Base-by-base conservation (phyloP, 2,113 vertebrate species). In the Thymallus thymallus region DNA sequence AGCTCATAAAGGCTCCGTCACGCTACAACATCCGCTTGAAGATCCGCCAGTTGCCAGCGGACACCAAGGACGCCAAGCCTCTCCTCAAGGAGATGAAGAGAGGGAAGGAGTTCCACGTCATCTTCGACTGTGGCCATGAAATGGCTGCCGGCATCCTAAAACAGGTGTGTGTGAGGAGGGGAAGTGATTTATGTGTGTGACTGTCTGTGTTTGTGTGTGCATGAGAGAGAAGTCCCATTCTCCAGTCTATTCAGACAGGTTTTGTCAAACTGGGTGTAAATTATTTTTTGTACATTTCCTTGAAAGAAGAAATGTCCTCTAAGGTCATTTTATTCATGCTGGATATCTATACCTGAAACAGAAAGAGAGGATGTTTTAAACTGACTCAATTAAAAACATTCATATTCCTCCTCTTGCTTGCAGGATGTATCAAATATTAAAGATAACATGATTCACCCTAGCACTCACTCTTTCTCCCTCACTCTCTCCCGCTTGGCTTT, bases 41-140 rank as follows among this genome's bases (percentile, higher is more conserved):
- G 94, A 99, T 99, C 32, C 96, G 97, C 76, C 97, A 99, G 90
- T 90, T 99, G 78, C 95, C 96, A 86, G 93, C 94, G 68, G 97
- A 98, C 86, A 98, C 95, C 55, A 99, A 98, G 88, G 97, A 99
- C 86, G 96, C 97, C 91, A 98, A 98, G 88, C 97, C 97, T 32
- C 94, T 99, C 84, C 93, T 99, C 81, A 98, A 98, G 80, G 97
- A 99, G 88, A 99, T 99, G 97, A 99, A 99, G 92, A 96, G 95
- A 91, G 95, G 96, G 13, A 99, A 98, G 79, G 97, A 99, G 87
- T 99, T 99, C 84, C 96, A 98, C 18, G 95, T 98, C 65, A 98
- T 98, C 86, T 98, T 99, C 86, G 97, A 99, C 87, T 99, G 97
- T 79, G 95, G 96, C 78, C 97, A 99, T 81, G 97, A 98, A 90